Evolutionary conservation across 2,113 vertebrate species (phyloP).

Genomic region (Blennius ocellaris): DNA sequence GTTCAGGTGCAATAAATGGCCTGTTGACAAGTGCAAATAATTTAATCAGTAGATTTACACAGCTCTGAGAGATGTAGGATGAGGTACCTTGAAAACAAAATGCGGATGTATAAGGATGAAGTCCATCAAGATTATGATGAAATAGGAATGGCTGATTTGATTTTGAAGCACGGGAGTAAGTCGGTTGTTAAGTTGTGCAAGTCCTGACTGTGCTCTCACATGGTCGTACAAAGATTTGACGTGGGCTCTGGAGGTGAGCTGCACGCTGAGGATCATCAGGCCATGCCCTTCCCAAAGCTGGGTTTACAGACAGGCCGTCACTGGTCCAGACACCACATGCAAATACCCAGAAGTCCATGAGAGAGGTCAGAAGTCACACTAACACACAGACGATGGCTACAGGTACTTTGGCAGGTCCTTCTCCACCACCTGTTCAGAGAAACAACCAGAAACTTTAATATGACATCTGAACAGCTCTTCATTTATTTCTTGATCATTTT

Average conservation of each 20-base stretch:
- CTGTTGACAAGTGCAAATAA: constrained; percentile 12
- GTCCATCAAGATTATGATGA: constrained; percentile 14
- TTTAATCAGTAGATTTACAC: constrained; percentile 29
- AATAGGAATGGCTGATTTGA: constrained; percentile 35
- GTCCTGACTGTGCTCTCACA: constrained; percentile 33
- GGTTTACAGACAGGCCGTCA: constrained; percentile 92
- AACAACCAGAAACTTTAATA: not conserved
- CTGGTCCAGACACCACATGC: constrained; percentile 74
- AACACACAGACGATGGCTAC: constrained; percentile 61
- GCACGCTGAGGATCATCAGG: constrained; percentile 88
- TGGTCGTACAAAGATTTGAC: constrained; percentile 31
- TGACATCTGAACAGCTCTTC: no score
- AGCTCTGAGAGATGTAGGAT: not conserved
- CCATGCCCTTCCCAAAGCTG: constrained; percentile 81
- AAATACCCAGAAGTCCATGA: constrained; percentile 41
- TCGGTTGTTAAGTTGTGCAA: not conserved
- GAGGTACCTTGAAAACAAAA: not conserved
- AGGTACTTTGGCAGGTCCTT: constrained; percentile 91
- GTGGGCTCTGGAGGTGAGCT: constrained; percentile 73
- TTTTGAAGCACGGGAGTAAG: not conserved
- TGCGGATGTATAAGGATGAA: constrained; percentile 11
- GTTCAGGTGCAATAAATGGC: constrained; percentile 1
- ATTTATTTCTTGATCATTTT: no score
- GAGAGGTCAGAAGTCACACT: constrained; percentile 2
- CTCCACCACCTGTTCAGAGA: constrained; percentile 86